Evolutionary conservation across 2,113 vertebrate species (phyloP), one percentile per base, ranked within the genome.

Genomic region (Indri indri): DNA sequence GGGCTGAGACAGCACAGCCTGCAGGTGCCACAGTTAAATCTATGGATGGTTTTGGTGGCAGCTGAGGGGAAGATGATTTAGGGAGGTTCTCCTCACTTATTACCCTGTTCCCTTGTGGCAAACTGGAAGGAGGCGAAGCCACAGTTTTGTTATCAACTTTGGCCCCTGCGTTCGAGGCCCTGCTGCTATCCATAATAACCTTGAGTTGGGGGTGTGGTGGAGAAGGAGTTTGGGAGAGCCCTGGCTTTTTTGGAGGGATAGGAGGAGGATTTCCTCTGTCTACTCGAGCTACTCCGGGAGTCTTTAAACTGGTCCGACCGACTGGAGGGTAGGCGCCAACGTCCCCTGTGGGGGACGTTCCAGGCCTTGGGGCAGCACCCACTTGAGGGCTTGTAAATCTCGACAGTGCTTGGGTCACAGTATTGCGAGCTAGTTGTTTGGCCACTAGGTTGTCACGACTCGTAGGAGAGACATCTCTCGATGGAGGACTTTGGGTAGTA

Each of bases 241-340:
- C 99, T 94, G 99, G 99, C 95, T 99, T 99, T 99, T 99, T 99
- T 96, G 99, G 99, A 97, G 99, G 99, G 98, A 99, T 99, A 20
- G 99, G 99, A 74, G 99, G 99, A 96, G 99, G 99, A 97, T 99
- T 99, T 97, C 99, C 99, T 98, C 99, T 98, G 98, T 99, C 99
- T 91, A 99, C 99, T 98, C 99, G 98, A 90, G 99, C 98, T 90
- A 98, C 99, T 3, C 99, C 99, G 3, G 99, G 99, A 77, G 99
- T 99, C 98, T 99, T 99, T 98, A 99, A 95, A 97, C 98, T 97
- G 52, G 98, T 99, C 96, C 99, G 98, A 94, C 98, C 94, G 0
- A 98, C 98, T 0, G 99, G 90, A 98, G 99, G 92, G 98, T 99
- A 95, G 98, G 99, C 97, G 92, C 99, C 99, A 30, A 88, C 98